Percentiles rank a stretch among this genome's conserved stretches.
Conservation (phyloP, 2,888 invertebrate genomes). For the Nipponacmea schrenckii region DNA sequence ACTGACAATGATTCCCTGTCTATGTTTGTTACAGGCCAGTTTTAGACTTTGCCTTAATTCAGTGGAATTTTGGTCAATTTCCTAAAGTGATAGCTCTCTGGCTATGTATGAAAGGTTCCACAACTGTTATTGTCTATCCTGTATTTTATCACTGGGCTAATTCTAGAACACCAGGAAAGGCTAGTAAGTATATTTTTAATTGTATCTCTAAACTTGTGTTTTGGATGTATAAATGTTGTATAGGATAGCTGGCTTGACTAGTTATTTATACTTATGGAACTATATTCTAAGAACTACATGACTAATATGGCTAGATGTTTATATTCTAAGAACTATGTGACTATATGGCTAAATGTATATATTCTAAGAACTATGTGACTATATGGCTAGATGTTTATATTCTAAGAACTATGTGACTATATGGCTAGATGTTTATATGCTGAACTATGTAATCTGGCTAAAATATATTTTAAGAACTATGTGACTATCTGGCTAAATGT, state of each 20-base stretch:
- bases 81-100: slow-evolving; percentile 73
- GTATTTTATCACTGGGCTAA: slow-evolving; percentile 69
- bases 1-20: too few species aligned
- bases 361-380: too few species aligned
- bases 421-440: too few species aligned
- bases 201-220: neutral
- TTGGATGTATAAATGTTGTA: too few species aligned
- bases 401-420: too few species aligned
- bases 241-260: too few species aligned
- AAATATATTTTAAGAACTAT: too few species aligned
- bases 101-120: slow-evolving; percentile 69
- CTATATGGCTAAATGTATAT: neutral
- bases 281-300: neutral
- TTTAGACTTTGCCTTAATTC: slow-evolving; percentile 74
- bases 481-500: too few species aligned
- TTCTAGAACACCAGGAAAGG: slow-evolving; percentile 37
- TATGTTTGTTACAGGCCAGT: slow-evolving; percentile 51
- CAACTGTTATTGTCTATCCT: slow-evolving; percentile 69
- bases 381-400: neutral
- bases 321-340: too few species aligned
- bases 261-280: too few species aligned
- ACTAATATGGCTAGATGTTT: neutral
- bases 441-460: too few species aligned
- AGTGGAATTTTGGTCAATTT: slow-evolving; percentile 74
- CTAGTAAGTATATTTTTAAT: slow-evolving; percentile 29